These are phyloP conservation scores for Sitophilus oryzae DNA, from an alignment of 1,140 invertebrate genomes.

Conservation along the genomic window DNA sequence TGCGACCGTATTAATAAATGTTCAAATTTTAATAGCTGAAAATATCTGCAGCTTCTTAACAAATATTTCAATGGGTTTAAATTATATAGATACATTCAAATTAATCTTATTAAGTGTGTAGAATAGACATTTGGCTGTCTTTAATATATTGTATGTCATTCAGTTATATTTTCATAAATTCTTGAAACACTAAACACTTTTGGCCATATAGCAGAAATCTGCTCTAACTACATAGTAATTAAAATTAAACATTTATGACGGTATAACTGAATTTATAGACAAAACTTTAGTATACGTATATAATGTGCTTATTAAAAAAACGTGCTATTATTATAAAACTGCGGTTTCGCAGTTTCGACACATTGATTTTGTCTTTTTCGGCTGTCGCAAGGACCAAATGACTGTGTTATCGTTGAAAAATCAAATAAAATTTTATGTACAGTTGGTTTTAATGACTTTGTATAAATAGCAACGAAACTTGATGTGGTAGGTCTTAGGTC, in stretches of 20 bases:
- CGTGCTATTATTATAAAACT: slow-evolving; percentile 3
- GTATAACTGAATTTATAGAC: background rate
- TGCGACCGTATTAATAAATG: background rate
- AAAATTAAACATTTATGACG: background rate
- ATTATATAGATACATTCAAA: slow-evolving; percentile 5
- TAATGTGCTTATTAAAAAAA: slow-evolving; percentile 4
- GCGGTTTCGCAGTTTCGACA: slow-evolving; percentile 6
- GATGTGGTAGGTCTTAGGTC: slow-evolving; percentile 7
- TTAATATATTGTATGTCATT: background rate
- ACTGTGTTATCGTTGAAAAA: slow-evolving; percentile 12
- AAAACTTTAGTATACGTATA: slow-evolving; percentile 13
- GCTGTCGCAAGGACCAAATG: slow-evolving; percentile 11
- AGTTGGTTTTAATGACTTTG: slow-evolving; percentile 10
- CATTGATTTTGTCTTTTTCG: slow-evolving; percentile 12
- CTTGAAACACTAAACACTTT: too few relatives aligned
- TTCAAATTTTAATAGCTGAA: background rate
- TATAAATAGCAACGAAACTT: slow-evolving; percentile 33
- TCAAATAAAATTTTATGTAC: slow-evolving; percentile 16
- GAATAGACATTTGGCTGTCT: slow-evolving; percentile 7
- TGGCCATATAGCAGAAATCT: background rate
- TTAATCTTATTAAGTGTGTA: slow-evolving; percentile 7
- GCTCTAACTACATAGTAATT: background rate
- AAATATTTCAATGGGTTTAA: background rate
- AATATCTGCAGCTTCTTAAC: background rate
- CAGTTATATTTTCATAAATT: background rate